Conservation (phyloP, 1,140 invertebrate genomes). For the Holotrichia oblita region DNA sequence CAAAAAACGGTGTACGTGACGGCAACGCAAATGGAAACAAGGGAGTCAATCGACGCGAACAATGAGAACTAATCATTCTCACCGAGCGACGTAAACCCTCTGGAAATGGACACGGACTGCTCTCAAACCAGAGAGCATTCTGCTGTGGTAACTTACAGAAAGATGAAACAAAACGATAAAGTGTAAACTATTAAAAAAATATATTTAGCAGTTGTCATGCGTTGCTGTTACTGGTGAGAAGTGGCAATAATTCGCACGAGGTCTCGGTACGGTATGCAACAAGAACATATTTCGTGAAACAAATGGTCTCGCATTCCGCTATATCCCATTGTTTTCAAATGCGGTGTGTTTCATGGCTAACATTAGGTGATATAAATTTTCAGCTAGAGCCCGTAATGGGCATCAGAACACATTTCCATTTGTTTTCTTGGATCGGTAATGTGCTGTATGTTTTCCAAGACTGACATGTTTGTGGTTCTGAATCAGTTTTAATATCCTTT, state of each 20-base stretch:
- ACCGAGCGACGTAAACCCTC: background rate
- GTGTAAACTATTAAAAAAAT: background rate
- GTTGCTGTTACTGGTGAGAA: background rate
- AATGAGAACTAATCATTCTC: slow-evolving; percentile 7
- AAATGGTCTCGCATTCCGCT: background rate
- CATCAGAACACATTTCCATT: slow-evolving; percentile 5
- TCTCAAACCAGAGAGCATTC: background rate
- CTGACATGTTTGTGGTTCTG: background rate
- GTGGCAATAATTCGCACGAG: background rate
- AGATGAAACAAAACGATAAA: background rate
- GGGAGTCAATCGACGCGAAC: slow-evolving; percentile 1
- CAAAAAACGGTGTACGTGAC: slow-evolving; percentile 4
- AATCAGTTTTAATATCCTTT: background rate
- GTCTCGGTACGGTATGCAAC: slow-evolving; percentile 10
- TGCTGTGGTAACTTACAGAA: background rate
- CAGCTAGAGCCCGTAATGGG: background rate
- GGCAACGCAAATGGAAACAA: background rate
- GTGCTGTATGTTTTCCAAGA: background rate
- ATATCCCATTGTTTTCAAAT: background rate
- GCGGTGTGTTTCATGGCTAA: slow-evolving; percentile 15
- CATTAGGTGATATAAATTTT: slow-evolving; percentile 12
- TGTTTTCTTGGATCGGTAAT: slow-evolving; percentile 1
- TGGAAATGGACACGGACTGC: background rate
- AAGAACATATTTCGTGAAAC: slow-evolving; percentile 9
- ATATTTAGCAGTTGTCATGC: background rate